Conservation (phyloP, 1,140 invertebrate genomes). For the Acromyrmex heyeri region DNA sequence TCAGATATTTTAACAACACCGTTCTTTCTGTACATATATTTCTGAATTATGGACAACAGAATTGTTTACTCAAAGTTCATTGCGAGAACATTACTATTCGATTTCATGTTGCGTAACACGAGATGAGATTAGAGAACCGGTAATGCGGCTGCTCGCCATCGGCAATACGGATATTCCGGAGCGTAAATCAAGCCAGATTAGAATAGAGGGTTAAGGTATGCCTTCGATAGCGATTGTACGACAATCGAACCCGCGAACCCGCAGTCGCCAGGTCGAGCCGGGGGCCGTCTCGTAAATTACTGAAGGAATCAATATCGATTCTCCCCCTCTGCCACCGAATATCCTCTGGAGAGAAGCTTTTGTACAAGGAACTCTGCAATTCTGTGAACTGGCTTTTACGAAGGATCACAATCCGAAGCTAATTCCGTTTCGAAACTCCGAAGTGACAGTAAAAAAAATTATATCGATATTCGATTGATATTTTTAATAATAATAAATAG, state of each 20-base stretch:
- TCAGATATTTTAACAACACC: no score
- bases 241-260: slow-evolving; percentile 59
- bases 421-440: background rate
- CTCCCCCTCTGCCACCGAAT: background rate
- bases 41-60: background rate
- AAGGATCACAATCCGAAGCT: background rate
- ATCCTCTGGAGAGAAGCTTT: slow-evolving; percentile 65
- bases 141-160: slow-evolving; percentile 55
- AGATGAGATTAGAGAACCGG: slow-evolving; percentile 7
- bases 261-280: slow-evolving; percentile 48
- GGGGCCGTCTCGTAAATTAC: slow-evolving; percentile 73
- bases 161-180: slow-evolving; percentile 75
- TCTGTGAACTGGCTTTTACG: slow-evolving; percentile 32
- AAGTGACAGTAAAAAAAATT: background rate
- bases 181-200: slow-evolving; percentile 80
- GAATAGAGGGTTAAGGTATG: slow-evolving; percentile 70
- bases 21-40: background rate
- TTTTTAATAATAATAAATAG: background rate
- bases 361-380: slow-evolving; percentile 49
- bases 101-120: slow-evolving; percentile 26
- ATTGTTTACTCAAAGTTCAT: background rate
- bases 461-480: background rate
- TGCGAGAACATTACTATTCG: background rate
- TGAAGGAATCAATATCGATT: slow-evolving; percentile 73
- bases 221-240: slow-evolving; percentile 44